Conservation (phyloP, 2,888 invertebrate species). For the Antheraea yamamai region DNA sequence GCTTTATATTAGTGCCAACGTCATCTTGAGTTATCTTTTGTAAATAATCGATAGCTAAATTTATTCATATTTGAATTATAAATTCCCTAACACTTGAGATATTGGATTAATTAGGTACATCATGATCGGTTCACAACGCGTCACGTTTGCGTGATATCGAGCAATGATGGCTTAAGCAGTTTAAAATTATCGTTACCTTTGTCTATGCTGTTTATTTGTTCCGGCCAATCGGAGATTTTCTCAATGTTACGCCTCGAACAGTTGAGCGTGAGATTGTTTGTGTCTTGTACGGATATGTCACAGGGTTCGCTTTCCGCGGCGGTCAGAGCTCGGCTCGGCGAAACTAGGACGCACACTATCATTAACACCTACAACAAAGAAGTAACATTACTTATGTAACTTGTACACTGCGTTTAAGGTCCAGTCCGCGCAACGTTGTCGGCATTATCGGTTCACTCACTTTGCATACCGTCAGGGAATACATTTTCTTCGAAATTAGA, state of each 20-base stretch:
- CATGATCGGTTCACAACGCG: neutral
- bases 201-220: constrained; percentile 55
- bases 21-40: neutral
- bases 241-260: constrained; percentile 67
- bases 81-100: neutral
- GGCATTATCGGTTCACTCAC: constrained; percentile 57
- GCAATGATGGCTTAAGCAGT: constrained; percentile 20
- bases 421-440: constrained; percentile 16
- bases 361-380: constrained; percentile 78
- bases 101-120: constrained; percentile 29
- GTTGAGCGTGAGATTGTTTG: constrained; percentile 63
- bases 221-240: constrained; percentile 65
- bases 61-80: neutral
- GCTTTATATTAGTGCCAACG: neutral
- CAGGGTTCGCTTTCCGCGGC: constrained; percentile 52
- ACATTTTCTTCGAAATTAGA: constrained; percentile 69
- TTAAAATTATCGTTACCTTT: constrained; percentile 60
- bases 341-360: constrained; percentile 67
- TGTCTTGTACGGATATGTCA: constrained; percentile 60
- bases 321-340: constrained; percentile 50
- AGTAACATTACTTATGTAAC: constrained; percentile 61
- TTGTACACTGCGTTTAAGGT: constrained; percentile 27
- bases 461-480: constrained; percentile 50
- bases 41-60: neutral
- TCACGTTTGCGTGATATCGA: constrained; percentile 29